Percentiles rank a stretch among this genome's conserved stretches.
These are phyloP conservation scores for Agapornis canus DNA, from an alignment of 2,797 vertebrate genomes.

Conservation along the genomic window DNA sequence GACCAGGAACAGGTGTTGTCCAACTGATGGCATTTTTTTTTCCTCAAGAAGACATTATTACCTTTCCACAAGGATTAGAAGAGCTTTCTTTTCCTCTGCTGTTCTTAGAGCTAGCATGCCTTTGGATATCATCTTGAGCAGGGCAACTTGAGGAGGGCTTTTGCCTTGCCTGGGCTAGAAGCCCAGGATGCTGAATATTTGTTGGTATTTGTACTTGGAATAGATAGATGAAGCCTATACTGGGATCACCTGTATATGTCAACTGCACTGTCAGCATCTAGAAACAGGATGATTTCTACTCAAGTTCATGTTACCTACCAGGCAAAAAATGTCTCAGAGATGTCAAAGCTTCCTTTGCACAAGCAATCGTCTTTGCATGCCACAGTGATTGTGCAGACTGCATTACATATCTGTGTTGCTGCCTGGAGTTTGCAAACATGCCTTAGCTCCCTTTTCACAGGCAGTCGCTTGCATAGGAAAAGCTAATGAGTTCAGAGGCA, in stretches of 20 bases:
- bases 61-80: neutral
- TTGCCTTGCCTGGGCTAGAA: neutral
- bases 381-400: conserved; percentile 3
- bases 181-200: neutral
- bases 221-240: neutral
- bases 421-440: conserved; percentile 49
- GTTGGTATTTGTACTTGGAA: neutral
- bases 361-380: conserved; percentile 27
- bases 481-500: conserved; percentile 14
- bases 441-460: conserved; percentile 24
- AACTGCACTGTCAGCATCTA: neutral
- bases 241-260: neutral
- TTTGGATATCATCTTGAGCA: neutral
- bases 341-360: conserved; percentile 35
- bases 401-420: conserved; percentile 10
- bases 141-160: neutral
- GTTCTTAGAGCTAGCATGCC: neutral
- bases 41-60: neutral
- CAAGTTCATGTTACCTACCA: neutral
- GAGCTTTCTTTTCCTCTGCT: neutral
- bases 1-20: neutral
- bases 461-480: neutral
- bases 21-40: neutral
- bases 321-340: neutral
- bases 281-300: neutral